phyloP scores from a whole-genome alignment of 2,797 vertebrate species.

The Podargus strigoides region DNA sequence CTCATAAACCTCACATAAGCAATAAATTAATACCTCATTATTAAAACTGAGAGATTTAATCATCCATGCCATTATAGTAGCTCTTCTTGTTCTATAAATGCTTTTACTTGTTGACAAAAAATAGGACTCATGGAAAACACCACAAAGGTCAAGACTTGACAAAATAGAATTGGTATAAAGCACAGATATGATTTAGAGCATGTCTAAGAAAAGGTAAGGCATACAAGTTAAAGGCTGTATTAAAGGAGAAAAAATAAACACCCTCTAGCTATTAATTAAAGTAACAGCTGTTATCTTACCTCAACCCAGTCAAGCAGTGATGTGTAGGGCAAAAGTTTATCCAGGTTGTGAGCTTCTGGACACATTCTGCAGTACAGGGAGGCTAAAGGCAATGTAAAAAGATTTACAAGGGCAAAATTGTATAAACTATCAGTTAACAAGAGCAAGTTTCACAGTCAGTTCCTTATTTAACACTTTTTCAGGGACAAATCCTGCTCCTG shows the following conservation, averaged over 20 bases:
- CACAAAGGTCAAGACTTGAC: not conserved
- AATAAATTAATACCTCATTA: not conserved
- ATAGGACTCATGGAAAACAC: not conserved
- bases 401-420: not conserved
- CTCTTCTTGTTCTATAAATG: not conserved
- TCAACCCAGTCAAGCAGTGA: slow-evolving; percentile 78
- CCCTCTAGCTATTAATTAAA: not conserved
- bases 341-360: slow-evolving; percentile 78
- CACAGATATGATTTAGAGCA: not conserved
- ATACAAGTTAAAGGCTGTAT: not conserved
- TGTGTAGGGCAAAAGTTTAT: slow-evolving; percentile 88
- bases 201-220: not conserved
- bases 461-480: not conserved
- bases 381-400: slow-evolving; percentile 69
- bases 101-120: not conserved
- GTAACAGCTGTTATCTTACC: slow-evolving; percentile 64
- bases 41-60: not conserved
- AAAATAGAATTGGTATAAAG: not conserved
- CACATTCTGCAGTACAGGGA: slow-evolving; percentile 86
- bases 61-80: not conserved
- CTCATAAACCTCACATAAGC: not conserved
- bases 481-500: not conserved
- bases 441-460: not conserved
- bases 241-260: not conserved
- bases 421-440: not conserved